A percentile compares a stretch with the other conserved stretches of the same genome.
Conservation (phyloP, 2,113 vertebrate species). For the Agelaius tricolor region DNA sequence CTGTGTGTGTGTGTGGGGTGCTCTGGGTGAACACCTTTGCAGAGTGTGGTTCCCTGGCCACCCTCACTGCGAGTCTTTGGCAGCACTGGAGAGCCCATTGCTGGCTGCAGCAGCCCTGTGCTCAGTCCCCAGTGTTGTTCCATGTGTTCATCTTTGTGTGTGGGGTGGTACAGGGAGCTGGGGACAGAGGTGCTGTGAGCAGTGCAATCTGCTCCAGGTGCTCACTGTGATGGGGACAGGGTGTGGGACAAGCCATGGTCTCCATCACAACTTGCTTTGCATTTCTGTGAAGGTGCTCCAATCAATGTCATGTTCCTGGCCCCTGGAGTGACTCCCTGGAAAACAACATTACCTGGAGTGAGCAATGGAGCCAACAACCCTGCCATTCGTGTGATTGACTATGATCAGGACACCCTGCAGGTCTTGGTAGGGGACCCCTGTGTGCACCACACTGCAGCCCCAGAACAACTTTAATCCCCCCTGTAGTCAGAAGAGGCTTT, state of each 20-base stretch:
- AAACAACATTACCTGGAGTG: slow-evolving; percentile 91
- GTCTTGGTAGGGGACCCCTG: slow-evolving; percentile 78
- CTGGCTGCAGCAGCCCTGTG: neutral
- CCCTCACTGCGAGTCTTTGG: neutral
- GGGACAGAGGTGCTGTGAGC: neutral
- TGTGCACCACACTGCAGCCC: neutral
- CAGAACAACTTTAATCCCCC: neutral
- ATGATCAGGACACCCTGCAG: slow-evolving; percentile 82
- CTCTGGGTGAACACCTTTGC: neutral
- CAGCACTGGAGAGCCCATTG: neutral
- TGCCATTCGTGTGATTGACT: slow-evolving; percentile 86
- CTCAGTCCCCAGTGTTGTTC: neutral
- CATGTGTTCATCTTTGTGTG: accelerated
- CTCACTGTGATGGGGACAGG: neutral
- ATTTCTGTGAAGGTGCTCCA: slow-evolving; percentile 74
- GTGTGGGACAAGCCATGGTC: neutral
- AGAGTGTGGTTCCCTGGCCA: neutral
- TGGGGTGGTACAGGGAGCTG: neutral
- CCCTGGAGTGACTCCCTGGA: slow-evolving; percentile 93
- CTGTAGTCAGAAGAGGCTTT: neutral
- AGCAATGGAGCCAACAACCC: slow-evolving; percentile 93
- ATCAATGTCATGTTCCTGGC: slow-evolving; percentile 88
- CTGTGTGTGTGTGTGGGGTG: neutral
- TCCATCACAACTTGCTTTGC: neutral
- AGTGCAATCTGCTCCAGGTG: accelerated